Conservation (phyloP, 2,888 invertebrate genomes). For the Pogonocherus hispidulus region DNA sequence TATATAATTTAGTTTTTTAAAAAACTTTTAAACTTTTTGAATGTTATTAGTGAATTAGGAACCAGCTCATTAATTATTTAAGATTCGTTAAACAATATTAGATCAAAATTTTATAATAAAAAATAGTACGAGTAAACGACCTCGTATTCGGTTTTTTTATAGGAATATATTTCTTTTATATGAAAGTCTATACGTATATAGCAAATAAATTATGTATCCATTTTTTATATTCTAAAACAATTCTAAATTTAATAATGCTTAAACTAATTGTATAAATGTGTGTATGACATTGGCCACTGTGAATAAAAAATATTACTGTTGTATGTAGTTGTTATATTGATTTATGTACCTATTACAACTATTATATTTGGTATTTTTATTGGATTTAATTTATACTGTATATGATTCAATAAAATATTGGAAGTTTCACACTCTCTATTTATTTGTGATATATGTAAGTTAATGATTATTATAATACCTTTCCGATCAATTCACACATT, state of each 20-base stretch:
- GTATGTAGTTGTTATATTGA: conserved; percentile 15
- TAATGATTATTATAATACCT: too few species aligned
- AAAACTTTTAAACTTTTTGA: background rate
- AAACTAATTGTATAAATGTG: conserved; percentile 24
- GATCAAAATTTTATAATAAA: too few species aligned
- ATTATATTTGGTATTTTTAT: background rate
- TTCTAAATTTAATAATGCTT: conserved; percentile 13
- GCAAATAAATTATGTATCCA: background rate
- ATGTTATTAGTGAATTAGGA: background rate
- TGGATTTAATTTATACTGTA: conserved; percentile 12
- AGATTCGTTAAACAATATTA: background rate
- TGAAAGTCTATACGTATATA: background rate
- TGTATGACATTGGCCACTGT: conserved; percentile 20
- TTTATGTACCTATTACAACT: background rate
- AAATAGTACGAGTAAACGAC: too few species aligned
- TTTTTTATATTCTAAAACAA: conserved; percentile 22
- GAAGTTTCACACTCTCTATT: background rate
- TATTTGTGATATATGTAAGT: too few species aligned
- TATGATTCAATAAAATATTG: conserved; percentile 9
- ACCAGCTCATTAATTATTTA: background rate
- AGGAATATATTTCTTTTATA: background rate
- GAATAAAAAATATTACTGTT: conserved; percentile 26
- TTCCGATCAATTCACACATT: too few species aligned
- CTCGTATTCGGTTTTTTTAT: too few species aligned
- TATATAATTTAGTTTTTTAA: background rate